Evolutionary conservation across 2,113 vertebrate genomes (phyloP), one percentile per base, ranked within the genome.

Genomic region (Syrrhaptes paradoxus): DNA sequence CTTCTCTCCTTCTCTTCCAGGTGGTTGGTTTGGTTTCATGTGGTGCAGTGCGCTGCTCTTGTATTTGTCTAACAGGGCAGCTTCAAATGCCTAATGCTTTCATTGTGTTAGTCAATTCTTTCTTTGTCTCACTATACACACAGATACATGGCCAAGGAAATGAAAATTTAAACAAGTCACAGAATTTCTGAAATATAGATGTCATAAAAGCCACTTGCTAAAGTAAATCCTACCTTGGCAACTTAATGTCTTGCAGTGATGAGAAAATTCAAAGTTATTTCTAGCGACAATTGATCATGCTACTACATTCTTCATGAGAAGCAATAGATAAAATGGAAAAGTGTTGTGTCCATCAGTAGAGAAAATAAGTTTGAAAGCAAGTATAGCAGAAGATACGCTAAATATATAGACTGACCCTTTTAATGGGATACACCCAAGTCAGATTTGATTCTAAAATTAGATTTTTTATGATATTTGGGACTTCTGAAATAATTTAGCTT

Each of bases 251-350:
- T 96, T 94, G 62, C 89, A 94, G 81, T 97, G 97, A 98, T 97
- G 97, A 98, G 95, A 98, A 98, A 97, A 97, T 93, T 93, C 96
- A 61, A 97, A 98, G 97, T 95, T 90, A 95, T 97, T 97, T 67
- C 87, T 96, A 65, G 80, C 58, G 88, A 93, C 82, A 93, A 97
- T 97, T 97, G 95, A 97, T 97, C 97, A 97, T 77, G 58, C 11
- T 79, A 77, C 85, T 85, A 34, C 13, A 57, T 17, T 94, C 72
- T 92, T 96, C 89, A 92, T 57, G 41, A 88, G 78, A 83, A 96
- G 82, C 65, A 81, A 52, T 46, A 89, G 78, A 95, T 95, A 96
- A 95, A 97, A 96, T 65, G 26, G 22, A 62, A 87, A 67, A 65
- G 70, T 36, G 66, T 54, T 79, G 28, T 80, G 65, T 49, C 74